Percentiles rank a stretch among this genome's conserved stretches.
phyloP scores from a whole-genome alignment of 1,140 invertebrate species.

The Pteromalus puparum region DNA sequence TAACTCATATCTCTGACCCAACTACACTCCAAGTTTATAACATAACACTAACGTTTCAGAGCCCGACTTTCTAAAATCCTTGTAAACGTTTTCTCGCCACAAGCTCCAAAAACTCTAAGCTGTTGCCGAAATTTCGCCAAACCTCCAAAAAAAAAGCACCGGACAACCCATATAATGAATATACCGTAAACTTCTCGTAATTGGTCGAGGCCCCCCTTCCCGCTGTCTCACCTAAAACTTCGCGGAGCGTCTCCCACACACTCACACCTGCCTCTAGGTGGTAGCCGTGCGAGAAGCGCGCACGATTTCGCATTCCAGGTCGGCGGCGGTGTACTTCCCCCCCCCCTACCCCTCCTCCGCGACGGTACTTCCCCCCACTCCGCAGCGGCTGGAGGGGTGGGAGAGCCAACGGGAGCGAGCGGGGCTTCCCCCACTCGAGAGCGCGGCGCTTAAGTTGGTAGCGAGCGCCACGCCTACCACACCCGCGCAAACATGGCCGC shows the following conservation, averaged over 20 bases:
- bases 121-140: too few species aligned
- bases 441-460: conserved; percentile 34
- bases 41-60: too few species aligned
- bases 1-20: too few species aligned
- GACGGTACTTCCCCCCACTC: conserved; percentile 51
- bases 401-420: conserved; percentile 15
- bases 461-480: conserved; percentile 69
- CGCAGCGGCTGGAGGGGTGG: background rate
- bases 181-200: background rate
- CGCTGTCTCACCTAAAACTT: background rate
- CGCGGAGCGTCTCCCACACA: background rate
- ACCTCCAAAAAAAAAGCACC: background rate
- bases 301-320: conserved; percentile 49
- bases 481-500: conserved; percentile 75
- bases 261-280: background rate
- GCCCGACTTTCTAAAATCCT: too few species aligned
- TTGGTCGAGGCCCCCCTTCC: background rate
- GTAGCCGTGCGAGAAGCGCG: background rate
- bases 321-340: conserved; percentile 12
- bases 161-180: background rate
- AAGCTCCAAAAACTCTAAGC: too few species aligned
- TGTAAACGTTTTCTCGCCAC: too few species aligned
- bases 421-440: conserved; percentile 17
- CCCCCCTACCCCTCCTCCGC: conserved; percentile 44
- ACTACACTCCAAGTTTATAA: too few species aligned